These are phyloP conservation scores for Amblyjoppa proteus DNA, from an alignment of 2,888 invertebrate genomes.

Conservation along the genomic window DNA sequence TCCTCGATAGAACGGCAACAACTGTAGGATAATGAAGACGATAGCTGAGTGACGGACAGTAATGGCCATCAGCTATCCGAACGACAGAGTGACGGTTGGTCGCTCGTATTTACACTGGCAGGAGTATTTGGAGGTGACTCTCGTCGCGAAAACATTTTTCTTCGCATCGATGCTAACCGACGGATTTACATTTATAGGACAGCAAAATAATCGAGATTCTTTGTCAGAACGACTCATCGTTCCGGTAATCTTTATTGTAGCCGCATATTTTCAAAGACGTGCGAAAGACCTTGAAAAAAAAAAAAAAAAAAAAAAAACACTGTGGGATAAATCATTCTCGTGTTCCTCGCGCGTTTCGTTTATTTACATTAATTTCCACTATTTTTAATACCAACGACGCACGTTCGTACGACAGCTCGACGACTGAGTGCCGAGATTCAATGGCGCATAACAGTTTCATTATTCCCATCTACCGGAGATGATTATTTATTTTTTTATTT, in stretches of 20 bases:
- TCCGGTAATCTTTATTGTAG: conserved; percentile 24
- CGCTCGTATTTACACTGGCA: neutral
- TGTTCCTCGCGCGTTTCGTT: conserved; percentile 17
- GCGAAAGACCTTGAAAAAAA: conserved; percentile 44
- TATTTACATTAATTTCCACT: conserved; percentile 11
- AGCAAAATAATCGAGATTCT: conserved; percentile 50
- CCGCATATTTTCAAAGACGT: conserved; percentile 32
- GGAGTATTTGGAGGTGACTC: conserved; percentile 46
- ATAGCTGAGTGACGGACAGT: neutral
- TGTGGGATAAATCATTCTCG: conserved; percentile 51
- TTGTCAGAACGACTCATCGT: conserved; percentile 39
- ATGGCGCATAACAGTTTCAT: conserved; percentile 53
- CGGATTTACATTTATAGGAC: neutral
- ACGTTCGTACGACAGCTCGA: conserved; percentile 4
- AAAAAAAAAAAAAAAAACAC: conserved; percentile 10
- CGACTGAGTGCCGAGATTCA: conserved; percentile 18
- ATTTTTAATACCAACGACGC: conserved; percentile 9
- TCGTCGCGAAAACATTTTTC: conserved; percentile 29
- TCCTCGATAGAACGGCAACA: neutral
- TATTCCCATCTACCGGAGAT: neutral
- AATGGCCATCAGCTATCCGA: conserved; percentile 40
- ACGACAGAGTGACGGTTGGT: neutral
- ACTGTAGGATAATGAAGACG: neutral
- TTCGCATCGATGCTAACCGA: neutral
- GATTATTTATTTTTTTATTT: no score